These are phyloP conservation scores for Pristionchus fissidentatus DNA, from an alignment of 2,888 invertebrate genomes.

Conservation along the genomic window DNA sequence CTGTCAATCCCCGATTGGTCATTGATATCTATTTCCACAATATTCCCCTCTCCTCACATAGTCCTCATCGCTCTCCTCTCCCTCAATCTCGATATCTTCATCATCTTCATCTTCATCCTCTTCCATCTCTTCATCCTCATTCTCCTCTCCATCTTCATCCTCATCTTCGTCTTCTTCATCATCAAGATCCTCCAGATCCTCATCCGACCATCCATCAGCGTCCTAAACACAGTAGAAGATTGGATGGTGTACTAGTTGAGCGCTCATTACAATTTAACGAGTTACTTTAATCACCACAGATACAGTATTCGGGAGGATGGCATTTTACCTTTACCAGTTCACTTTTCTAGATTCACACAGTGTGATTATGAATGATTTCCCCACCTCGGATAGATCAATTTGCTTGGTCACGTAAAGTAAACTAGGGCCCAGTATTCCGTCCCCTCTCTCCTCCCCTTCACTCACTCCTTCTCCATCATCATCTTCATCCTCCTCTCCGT, in stretches of 20 bases:
- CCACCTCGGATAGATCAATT: no score
- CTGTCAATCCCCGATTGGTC: no score
- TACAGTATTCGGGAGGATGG: no score
- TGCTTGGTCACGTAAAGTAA: no score
- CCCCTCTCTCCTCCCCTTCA: no score
- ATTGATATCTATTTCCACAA: neutral
- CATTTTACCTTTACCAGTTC: no score
- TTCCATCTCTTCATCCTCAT: constrained; percentile 57
- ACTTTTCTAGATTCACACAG: no score
- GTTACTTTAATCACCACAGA: no score
- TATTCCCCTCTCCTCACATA: constrained; percentile 33
- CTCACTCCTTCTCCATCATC: constrained; percentile 78
- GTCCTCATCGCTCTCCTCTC: constrained; percentile 53
- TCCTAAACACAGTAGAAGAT: neutral
- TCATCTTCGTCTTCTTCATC: constrained; percentile 59
- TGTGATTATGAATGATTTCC: no score
- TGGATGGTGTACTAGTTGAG: neutral
- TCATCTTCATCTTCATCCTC: constrained; percentile 58
- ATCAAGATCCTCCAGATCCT: constrained; percentile 52
- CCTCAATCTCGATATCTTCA: constrained; percentile 54
- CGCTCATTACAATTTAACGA: neutral
- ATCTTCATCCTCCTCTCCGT: constrained; percentile 66
- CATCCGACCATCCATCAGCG: constrained; percentile 27
- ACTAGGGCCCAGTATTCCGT: no score
- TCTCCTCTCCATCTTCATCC: constrained; percentile 59